Evolutionary conservation across 1,140 invertebrate species (phyloP).

Genomic region (Drosophila obscura): DNA sequence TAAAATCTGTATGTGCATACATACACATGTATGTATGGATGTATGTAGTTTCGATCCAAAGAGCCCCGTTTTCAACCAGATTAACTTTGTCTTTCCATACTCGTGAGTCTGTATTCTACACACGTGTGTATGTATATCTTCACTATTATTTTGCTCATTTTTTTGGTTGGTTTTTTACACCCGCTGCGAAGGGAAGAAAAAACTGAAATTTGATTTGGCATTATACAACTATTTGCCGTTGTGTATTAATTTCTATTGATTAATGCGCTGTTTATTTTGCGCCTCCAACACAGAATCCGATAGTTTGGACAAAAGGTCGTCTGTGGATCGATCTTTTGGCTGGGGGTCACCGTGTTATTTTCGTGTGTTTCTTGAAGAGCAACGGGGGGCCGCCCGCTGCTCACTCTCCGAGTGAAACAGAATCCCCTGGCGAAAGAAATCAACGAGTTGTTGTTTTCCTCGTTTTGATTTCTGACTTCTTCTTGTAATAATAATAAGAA

Average conservation of each 20-base stretch:
- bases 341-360: constrained; percentile 51
- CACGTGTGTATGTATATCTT: background rate
- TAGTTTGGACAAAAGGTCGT: constrained; percentile 41
- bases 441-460: constrained; percentile 58
- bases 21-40: background rate
- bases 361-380: constrained; percentile 34
- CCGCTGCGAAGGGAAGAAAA: constrained; percentile 38
- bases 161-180: constrained; percentile 32
- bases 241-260: constrained; percentile 80
- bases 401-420: constrained; percentile 62
- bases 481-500: constrained; percentile 80
- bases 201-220: constrained; percentile 75
- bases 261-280: constrained; percentile 81
- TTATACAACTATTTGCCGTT: constrained; percentile 78
- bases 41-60: constrained; percentile 3
- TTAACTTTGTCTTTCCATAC: constrained; percentile 38
- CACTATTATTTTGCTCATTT: constrained; percentile 40
- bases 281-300: constrained; percentile 64
- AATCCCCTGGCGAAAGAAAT: constrained; percentile 60
- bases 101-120: too few relatives aligned
- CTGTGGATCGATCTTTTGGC: constrained; percentile 20
- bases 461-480: constrained; percentile 52
- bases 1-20: background rate
- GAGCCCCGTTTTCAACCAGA: constrained; percentile 18
- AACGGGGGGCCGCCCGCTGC: constrained; percentile 61